A percentile compares a stretch with the other conserved stretches of the same genome.
Evolutionary conservation across 2,797 vertebrate genomes (phyloP).

Genomic region (Megalops cyprinoides): DNA sequence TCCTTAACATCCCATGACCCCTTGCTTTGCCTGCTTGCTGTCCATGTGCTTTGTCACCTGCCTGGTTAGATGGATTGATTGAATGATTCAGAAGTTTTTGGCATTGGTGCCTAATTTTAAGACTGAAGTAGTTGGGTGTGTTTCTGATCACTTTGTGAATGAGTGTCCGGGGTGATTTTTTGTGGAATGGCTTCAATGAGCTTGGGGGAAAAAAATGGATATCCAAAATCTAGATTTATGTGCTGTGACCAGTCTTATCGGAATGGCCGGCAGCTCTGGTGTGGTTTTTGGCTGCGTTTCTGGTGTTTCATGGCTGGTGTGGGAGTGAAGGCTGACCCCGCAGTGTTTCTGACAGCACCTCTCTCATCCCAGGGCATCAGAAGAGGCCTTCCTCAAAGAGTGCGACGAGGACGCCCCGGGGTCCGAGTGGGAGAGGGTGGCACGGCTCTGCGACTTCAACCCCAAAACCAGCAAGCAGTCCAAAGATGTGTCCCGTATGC

Average conservation of each 20-base stretch:
- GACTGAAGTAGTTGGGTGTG: background rate
- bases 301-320: background rate
- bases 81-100: background rate
- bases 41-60: background rate
- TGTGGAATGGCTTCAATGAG: too few relatives aligned
- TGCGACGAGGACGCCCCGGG: conserved; percentile 85
- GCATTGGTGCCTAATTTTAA: background rate
- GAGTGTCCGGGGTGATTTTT: too few relatives aligned
- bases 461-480: conserved; percentile 76
- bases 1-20: background rate
- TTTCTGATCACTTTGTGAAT: background rate
- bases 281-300: background rate
- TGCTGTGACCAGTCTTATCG: background rate
- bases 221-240: too few relatives aligned
- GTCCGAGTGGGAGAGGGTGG: conserved; percentile 95
- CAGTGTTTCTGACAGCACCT: background rate
- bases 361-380: conserved; percentile 79
- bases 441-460: conserved; percentile 91
- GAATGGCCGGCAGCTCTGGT: background rate
- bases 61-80: background rate
- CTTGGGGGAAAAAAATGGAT: too few relatives aligned
- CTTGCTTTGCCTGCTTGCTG: background rate
- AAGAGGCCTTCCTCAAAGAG: conserved; percentile 92
- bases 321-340: background rate
- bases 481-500: conserved; percentile 97